Base-by-base conservation (phyloP, 2,888 invertebrate species). In the Catotricha subobsoleta region DNA sequence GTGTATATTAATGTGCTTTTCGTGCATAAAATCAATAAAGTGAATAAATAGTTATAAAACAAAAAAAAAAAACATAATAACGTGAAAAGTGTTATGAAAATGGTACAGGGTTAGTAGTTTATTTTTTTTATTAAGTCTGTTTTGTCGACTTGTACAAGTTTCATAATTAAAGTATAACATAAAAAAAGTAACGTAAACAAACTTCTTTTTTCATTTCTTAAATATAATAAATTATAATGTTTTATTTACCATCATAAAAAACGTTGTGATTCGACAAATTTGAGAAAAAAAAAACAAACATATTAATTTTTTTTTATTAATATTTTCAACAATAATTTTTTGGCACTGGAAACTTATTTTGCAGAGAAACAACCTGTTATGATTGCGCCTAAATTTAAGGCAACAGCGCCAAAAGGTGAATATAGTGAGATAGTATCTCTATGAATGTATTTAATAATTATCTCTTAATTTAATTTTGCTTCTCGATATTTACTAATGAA, bases 341-440 rank as follows among this genome's bases (percentile, higher is more conserved):
- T 34, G 34, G 34, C 34, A 36, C 36, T 15, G 10, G 7, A 20
- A n/a, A 4, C 12, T 36, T 21, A 42, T 50, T 66, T 74, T 72
- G 49, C 76, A 76, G 76, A 75, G 49, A 49, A 50, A 43, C 48
- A 50, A 62, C 67, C 71, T 62, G 68, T 71, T 65, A 77, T 76
- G 75, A 77, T 76, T 75, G 70, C 74, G 51, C 83, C 83, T 51
- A 80, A 76, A 60, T 84, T 83, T 69, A 83, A 81, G 67, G 83
- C 83, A 53, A 79, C 76, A 57, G 75, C 81, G 52, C 68, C 75
- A 47, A 37, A 37, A 25, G 37, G 23, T 37, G 8, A 29, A 37
- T 27, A 25, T 16, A n/a, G 5, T 25, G 5, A 7, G 9, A 25
- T 25, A n/a, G n/a, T n/a, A n/a, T n/a, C n/a, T n/a, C n/a, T n/a